Percentiles rank a stretch among this genome's conserved stretches.
Conservation (phyloP, 2,888 invertebrate species). For the Orchestes rusci region DNA sequence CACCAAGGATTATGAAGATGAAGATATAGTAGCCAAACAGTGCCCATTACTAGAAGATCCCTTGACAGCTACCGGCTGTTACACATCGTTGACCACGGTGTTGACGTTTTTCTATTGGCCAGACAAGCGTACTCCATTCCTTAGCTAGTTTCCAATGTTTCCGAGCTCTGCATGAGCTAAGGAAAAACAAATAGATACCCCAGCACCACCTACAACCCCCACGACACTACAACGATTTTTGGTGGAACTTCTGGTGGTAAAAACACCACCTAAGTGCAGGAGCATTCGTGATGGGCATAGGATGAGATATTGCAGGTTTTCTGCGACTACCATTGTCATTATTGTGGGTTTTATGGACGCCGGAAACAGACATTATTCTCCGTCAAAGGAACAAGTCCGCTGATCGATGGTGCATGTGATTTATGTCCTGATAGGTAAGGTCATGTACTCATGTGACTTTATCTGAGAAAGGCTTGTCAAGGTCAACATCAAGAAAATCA, state of each 20-base stretch:
- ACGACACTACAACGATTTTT: constrained; percentile 62
- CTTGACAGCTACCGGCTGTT: too few relatives aligned
- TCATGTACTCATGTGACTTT: too few relatives aligned
- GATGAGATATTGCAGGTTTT: constrained; percentile 85
- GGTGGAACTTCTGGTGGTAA: constrained; percentile 91
- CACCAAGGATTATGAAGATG: constrained; percentile 49
- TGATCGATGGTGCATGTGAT: too few relatives aligned
- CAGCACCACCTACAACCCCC: constrained; percentile 78
- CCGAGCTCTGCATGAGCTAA: constrained; percentile 83
- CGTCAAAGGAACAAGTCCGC: too few relatives aligned
- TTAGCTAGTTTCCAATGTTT: constrained; percentile 75
- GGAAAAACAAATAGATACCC: constrained; percentile 74
- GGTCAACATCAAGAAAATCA: too few relatives aligned
- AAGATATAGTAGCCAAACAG: constrained; percentile 45
- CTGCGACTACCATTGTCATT: constrained; percentile 81
- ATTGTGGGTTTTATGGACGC: constrained; percentile 54
- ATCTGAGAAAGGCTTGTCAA: too few relatives aligned
- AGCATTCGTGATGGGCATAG: constrained; percentile 71
- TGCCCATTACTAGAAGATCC: constrained; percentile 48
- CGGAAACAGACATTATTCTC: too few relatives aligned
- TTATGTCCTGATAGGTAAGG: too few relatives aligned
- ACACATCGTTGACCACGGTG: too few relatives aligned
- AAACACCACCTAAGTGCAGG: too few relatives aligned
- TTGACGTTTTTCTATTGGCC: too few relatives aligned
- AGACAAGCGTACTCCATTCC: constrained; percentile 65